phyloP scores from a whole-genome alignment of 2,113 vertebrate genomes.

The Oryctolagus cuniculus region DNA sequence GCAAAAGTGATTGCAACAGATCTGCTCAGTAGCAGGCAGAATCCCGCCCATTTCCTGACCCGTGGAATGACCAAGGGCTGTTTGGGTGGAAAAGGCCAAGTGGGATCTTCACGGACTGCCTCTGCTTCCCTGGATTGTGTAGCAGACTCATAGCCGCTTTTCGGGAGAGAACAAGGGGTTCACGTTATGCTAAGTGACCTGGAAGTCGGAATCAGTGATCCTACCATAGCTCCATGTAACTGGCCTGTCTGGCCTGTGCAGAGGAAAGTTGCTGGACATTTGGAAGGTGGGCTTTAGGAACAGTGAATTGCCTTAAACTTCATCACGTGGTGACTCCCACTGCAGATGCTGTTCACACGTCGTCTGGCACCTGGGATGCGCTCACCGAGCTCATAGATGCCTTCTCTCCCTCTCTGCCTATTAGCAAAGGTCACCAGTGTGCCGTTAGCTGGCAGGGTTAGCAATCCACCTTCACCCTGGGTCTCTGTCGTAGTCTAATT shows the following conservation, averaged over 20 bases:
- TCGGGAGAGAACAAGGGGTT: neutral
- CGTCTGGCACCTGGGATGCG: neutral
- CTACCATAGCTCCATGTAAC: neutral
- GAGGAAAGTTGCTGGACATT: neutral
- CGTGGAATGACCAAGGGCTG: neutral
- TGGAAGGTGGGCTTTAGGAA: neutral
- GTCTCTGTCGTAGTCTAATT: neutral
- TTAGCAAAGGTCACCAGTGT: neutral
- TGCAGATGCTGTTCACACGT: neutral
- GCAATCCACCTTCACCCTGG: neutral
- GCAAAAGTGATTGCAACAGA: neutral
- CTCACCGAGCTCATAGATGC: neutral
- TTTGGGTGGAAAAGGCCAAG: neutral
- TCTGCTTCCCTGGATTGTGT: neutral
- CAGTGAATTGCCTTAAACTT: neutral
- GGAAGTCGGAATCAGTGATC: neutral
- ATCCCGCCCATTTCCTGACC: neutral
- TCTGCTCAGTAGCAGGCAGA: neutral
- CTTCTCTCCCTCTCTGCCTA: neutral
- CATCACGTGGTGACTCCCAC: neutral
- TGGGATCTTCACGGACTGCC: neutral
- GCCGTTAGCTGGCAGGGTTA: too few relatives aligned
- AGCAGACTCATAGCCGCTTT: neutral
- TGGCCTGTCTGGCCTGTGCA: neutral
- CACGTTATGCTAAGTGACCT: neutral